Evolutionary conservation across 2,888 invertebrate genomes (phyloP).

Genomic region (Stenodera caucasica): DNA sequence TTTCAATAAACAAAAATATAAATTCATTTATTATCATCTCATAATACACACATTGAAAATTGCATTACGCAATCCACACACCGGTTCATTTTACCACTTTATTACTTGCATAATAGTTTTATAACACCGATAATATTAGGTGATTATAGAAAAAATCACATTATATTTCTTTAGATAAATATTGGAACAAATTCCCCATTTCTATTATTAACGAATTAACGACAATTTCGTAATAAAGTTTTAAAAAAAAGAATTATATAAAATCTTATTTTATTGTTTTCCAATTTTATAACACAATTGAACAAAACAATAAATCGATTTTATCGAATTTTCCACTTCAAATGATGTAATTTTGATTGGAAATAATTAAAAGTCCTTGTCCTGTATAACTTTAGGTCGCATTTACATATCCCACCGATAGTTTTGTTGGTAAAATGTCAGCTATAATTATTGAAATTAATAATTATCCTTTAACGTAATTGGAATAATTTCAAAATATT

Average conservation of each 20-base stretch:
- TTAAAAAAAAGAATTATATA: background rate
- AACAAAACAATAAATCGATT: too few species aligned
- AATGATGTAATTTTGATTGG: too few species aligned
- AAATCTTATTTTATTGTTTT: too few species aligned
- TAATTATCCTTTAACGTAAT: background rate
- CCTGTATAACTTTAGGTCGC: background rate
- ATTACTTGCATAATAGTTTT: background rate
- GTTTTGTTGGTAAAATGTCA: background rate
- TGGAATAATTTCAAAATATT: background rate
- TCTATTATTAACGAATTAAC: background rate
- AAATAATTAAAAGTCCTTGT: background rate
- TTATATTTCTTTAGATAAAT: too few species aligned
- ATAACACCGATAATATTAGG: background rate
- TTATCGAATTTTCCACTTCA: too few species aligned
- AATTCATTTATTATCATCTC: constrained; percentile 2
- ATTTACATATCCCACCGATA: background rate
- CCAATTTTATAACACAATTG: too few species aligned
- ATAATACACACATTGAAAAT: background rate
- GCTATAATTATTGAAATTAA: background rate
- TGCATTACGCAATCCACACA: background rate
- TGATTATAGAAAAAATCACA: background rate
- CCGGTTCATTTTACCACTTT: background rate
- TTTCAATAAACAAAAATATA: background rate
- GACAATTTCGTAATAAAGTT: too few species aligned
- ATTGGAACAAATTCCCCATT: background rate